phyloP scores from a whole-genome alignment of 1,140 invertebrate genomes.

The Rhagoletis pomonella region DNA sequence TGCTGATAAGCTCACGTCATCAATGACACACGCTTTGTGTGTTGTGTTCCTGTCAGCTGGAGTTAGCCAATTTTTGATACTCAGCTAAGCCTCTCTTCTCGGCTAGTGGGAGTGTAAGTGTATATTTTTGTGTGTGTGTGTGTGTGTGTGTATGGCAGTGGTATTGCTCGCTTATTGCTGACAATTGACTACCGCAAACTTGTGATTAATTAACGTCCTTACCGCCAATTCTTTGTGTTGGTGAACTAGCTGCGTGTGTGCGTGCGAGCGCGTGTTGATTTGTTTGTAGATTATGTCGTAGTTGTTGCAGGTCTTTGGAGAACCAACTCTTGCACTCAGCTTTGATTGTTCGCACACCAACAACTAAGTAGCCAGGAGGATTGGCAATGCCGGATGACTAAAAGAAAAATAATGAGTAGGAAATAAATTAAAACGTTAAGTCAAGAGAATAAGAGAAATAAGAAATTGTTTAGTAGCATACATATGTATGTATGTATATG shows the following conservation, averaged over 20 bases:
- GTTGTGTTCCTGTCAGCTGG: background rate
- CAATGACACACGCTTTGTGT: background rate
- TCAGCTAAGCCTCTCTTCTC: background rate
- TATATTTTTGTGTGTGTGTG: background rate
- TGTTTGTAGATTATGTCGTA: conserved; percentile 24
- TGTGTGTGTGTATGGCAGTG: background rate
- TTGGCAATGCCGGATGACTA: conserved; percentile 7
- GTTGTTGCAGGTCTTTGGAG: conserved; percentile 17
- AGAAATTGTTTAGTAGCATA: no score
- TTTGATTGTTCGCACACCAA: conserved; percentile 24
- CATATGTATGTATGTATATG: no score
- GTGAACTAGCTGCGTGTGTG: background rate
- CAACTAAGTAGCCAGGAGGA: background rate
- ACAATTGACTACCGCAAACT: conserved; percentile 6
- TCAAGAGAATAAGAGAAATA: background rate
- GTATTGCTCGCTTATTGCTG: conserved; percentile 6
- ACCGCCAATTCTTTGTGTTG: background rate
- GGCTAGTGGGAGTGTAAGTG: background rate
- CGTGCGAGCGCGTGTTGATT: background rate
- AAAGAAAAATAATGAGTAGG: background rate
- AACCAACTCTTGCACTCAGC: background rate
- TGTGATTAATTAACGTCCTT: conserved; percentile 57
- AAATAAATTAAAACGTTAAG: background rate
- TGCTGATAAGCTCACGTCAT: background rate
- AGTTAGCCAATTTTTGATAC: background rate